Evolutionary conservation across 2,797 vertebrate species (phyloP), one percentile per base, ranked within the genome.

Genomic region (Hozukius guyotensis): DNA sequence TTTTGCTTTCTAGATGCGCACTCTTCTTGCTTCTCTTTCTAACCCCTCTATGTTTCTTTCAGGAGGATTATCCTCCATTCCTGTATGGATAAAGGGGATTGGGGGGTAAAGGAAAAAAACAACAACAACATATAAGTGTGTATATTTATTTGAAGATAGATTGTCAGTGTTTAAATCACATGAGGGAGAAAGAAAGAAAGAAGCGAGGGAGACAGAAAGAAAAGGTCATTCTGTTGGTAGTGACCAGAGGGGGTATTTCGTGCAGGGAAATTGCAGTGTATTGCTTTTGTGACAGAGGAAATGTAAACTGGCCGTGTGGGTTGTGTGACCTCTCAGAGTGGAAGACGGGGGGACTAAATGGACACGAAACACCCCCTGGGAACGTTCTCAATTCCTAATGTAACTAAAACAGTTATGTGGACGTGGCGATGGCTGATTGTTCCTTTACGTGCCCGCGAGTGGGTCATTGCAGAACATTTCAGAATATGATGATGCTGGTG

Each of bases 281-380:
- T 95, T 94, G 93, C 93, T 94, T 95, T 95, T 94, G 94, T 94
- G 96, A 94, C 93, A 92, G 92, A 92, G 93, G 92, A 95, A 96
- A 93, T 94, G 93, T 95, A 95, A 94, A 95, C 94, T 90, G 94
- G 94, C 88, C 84, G 82, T 92, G 90, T 90, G 94, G 92, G 94
- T 53, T 92, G 92, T 85, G 88, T 94, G 95, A 96, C 95, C 95
- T 95, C 95, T 94, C 55, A 6, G 56, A 75, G 76, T 93, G 90
- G 85, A 90, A 89, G 88, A 88, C 85, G 67, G 81, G 82, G 82
- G 59, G 92, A 90, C 92, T 94, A 95, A 95, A 93, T 93, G 91
- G 94, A 94, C 92, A 91, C 83, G 91, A 94, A 95, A 95, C 89
- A 95, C 91, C 96, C 93, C 88, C 86, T 92, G 94, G 95, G 96